phyloP scores from a whole-genome alignment of 2,888 invertebrate species.

The Nomada lathburiana region DNA sequence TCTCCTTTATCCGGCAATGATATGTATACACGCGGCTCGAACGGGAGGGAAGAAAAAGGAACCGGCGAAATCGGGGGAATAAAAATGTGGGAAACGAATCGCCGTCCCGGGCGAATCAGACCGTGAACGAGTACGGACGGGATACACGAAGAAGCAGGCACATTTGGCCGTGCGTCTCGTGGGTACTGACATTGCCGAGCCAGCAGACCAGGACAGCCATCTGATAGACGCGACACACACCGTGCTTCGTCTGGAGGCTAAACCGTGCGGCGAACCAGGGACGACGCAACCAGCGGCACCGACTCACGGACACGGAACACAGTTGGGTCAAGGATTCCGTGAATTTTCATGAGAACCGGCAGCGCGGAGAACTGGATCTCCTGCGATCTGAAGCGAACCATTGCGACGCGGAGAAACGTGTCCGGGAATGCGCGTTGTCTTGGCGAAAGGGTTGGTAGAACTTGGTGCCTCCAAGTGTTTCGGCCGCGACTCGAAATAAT shows the following conservation, averaged over 20 bases:
- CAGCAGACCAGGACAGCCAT: constrained; percentile 66
- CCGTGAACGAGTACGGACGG: constrained; percentile 65
- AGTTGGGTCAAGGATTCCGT: constrained; percentile 66
- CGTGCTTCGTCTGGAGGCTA: constrained; percentile 69
- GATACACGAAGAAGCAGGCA: constrained; percentile 56
- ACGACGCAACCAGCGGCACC: constrained; percentile 48
- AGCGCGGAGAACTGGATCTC: constrained; percentile 16
- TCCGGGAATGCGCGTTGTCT: too few relatives aligned
- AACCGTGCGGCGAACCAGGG: constrained; percentile 66
- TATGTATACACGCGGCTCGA: constrained; percentile 30
- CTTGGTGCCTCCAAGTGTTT: not conserved
- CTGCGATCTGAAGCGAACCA: not conserved
- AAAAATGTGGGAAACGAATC: constrained; percentile 63
- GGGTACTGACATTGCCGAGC: constrained; percentile 63
- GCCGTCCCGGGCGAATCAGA: constrained; percentile 66
- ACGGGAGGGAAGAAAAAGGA: constrained; percentile 17
- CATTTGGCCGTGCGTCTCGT: constrained; percentile 55
- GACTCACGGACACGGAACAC: constrained; percentile 46
- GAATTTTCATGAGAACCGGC: constrained; percentile 67
- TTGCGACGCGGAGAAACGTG: too few relatives aligned
- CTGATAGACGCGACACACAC: constrained; percentile 68
- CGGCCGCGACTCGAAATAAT: not conserved
- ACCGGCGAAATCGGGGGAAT: constrained; percentile 50
- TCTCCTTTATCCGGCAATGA: constrained; percentile 43
- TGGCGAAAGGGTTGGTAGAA: too few relatives aligned